Evolutionary conservation across 2,888 invertebrate species (phyloP).

Genomic region (Slavum lentiscoides): DNA sequence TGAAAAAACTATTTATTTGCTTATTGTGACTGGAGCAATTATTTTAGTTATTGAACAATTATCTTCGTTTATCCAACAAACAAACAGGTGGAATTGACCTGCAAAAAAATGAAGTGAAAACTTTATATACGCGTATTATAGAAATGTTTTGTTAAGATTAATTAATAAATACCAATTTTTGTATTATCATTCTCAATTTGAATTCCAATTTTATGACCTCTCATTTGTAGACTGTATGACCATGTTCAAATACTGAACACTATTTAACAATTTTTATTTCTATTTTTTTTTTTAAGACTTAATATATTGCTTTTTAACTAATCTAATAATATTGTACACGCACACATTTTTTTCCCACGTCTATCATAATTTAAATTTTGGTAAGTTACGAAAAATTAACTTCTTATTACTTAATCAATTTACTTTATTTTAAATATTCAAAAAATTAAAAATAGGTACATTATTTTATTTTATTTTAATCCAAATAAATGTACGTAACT

Average conservation of each 20-base stretch:
- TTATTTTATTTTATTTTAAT: too few species aligned
- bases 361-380: not conserved
- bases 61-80: not conserved
- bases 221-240: too few species aligned
- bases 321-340: not conserved
- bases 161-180: too few species aligned
- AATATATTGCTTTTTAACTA: not conserved
- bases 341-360: not conserved
- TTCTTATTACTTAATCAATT: not conserved
- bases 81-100: not conserved
- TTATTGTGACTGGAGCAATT: not conserved
- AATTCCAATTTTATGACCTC: too few species aligned
- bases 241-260: too few species aligned
- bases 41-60: slow-evolving; percentile 7
- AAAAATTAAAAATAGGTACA: too few species aligned
- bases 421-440: not conserved
- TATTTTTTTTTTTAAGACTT: not conserved
- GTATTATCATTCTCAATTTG: too few species aligned
- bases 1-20: not conserved
- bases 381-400: not conserved
- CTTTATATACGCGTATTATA: not conserved
- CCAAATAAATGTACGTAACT: too few species aligned
- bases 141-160: not conserved
- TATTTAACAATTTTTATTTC: too few species aligned
- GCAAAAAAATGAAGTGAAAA: not conserved